Evolutionary conservation across 2,888 invertebrate genomes (phyloP).

Genomic region (Prosopocoilus inquinatus): DNA sequence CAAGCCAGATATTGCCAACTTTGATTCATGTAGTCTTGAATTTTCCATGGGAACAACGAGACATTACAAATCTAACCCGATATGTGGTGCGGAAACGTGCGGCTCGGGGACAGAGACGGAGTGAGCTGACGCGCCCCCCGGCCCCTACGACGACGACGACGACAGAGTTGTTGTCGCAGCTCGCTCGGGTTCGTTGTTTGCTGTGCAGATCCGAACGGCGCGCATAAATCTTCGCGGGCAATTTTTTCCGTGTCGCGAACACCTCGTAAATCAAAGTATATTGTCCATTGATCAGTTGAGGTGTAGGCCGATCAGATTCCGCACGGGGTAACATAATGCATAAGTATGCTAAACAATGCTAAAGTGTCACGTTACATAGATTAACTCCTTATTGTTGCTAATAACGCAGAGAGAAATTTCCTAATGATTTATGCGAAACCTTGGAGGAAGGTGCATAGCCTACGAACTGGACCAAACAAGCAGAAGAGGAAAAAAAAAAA

Average conservation of each 20-base stretch:
- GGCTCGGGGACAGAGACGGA: no score
- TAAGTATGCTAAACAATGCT: conserved; percentile 18
- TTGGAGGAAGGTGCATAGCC: no score
- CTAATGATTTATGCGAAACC: neutral
- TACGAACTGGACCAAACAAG: no score
- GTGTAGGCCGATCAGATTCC: conserved; percentile 18
- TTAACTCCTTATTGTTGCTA: conserved; percentile 23
- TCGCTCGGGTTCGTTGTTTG: no score
- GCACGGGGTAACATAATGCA: conserved; percentile 12
- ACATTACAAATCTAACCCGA: neutral
- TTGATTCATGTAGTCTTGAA: conserved; percentile 3
- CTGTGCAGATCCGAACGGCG: conserved; percentile 26
- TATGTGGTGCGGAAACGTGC: no score
- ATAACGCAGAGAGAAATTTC: conserved; percentile 21
- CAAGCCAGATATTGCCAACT: conserved; percentile 3
- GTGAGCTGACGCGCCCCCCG: no score
- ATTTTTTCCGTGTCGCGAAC: conserved; percentile 32
- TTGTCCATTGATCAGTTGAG: conserved; percentile 18
- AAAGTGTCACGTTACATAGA: conserved; percentile 17
- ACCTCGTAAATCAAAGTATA: conserved; percentile 37
- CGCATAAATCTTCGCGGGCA: conserved; percentile 26
- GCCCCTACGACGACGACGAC: no score
- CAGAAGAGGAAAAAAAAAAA: no score
- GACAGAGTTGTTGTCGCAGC: no score
- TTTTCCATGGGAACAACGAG: conserved; percentile 1